Conservation (phyloP, 2,888 invertebrate genomes). For the Boloria euphrosyne region DNA sequence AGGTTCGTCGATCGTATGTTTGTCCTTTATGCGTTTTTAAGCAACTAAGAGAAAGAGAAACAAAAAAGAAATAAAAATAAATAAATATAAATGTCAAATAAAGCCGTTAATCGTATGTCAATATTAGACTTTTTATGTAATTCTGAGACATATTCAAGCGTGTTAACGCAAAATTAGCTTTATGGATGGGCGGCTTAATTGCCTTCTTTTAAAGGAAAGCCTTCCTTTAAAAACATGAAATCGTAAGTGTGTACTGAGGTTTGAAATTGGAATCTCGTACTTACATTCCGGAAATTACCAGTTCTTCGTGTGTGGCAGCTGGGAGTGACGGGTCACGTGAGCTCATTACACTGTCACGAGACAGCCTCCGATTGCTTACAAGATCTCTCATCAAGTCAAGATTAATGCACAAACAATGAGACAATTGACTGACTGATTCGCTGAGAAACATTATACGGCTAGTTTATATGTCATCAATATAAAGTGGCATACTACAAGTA, state of each 20-base stretch:
- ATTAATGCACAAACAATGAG: constrained; percentile 31
- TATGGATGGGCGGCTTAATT: constrained; percentile 36
- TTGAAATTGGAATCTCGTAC: constrained; percentile 77
- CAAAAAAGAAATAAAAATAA: no score
- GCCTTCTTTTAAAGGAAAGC: constrained; percentile 41
- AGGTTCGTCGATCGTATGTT: no score
- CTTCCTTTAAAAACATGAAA: constrained; percentile 54
- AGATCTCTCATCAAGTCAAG: constrained; percentile 29
- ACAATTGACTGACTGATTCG: constrained; percentile 26
- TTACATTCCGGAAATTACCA: constrained; percentile 75
- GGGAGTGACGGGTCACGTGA: constrained; percentile 62
- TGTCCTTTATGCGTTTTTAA: no score
- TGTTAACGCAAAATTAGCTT: constrained; percentile 36
- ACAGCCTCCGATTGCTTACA: constrained; percentile 39
- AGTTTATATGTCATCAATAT: constrained; percentile 1
- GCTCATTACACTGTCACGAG: constrained; percentile 66
- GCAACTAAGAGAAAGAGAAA: no score
- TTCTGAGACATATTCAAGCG: neutral
- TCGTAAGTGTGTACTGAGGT: constrained; percentile 71
- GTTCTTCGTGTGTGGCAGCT: constrained; percentile 53
- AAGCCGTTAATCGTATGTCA: no score
- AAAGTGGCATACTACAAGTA: neutral
- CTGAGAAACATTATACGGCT: constrained; percentile 3
- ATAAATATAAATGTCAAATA: no score
- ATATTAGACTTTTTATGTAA: neutral